phyloP scores from a whole-genome alignment of 2,113 vertebrate genomes.

The Marmota monax region DNA sequence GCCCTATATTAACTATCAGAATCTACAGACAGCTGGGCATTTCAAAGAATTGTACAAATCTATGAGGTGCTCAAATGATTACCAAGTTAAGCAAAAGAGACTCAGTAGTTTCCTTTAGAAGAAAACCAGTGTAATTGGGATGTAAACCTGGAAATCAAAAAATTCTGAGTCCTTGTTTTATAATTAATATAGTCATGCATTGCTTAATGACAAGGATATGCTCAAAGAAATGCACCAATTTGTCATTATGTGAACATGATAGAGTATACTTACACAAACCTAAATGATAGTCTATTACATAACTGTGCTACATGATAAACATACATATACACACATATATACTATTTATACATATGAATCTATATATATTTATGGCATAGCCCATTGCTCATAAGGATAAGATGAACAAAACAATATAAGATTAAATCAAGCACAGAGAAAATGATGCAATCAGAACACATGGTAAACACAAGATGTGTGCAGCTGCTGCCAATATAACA shows the following conservation, averaged over 20 bases:
- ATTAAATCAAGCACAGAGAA: not conserved
- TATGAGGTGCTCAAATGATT: conserved; percentile 13
- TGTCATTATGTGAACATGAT: not conserved
- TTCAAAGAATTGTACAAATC: conserved; percentile 48
- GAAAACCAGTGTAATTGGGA: not conserved
- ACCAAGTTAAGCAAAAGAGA: conserved; percentile 44
- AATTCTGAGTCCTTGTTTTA: conserved; percentile 30
- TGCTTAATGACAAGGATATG: not conserved
- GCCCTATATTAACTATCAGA: not conserved
- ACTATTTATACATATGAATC: too few relatives aligned
- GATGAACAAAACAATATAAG: not conserved
- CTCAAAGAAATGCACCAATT: not conserved
- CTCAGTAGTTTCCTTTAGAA: not conserved
- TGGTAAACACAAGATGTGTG: not conserved
- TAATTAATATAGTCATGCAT: not conserved
- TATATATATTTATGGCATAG: not conserved
- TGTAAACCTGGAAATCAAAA: conserved; percentile 35
- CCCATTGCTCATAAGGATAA: too few relatives aligned
- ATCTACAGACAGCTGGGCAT: not conserved
- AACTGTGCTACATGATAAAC: not conserved
- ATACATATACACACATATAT: not conserved
- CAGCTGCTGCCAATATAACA: not conserved
- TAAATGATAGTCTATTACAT: not conserved
- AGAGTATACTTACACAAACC: not conserved
- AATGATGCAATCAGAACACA: not conserved